Conservation (phyloP, 2,797 vertebrate species). For the Notamacropus eugenii region DNA sequence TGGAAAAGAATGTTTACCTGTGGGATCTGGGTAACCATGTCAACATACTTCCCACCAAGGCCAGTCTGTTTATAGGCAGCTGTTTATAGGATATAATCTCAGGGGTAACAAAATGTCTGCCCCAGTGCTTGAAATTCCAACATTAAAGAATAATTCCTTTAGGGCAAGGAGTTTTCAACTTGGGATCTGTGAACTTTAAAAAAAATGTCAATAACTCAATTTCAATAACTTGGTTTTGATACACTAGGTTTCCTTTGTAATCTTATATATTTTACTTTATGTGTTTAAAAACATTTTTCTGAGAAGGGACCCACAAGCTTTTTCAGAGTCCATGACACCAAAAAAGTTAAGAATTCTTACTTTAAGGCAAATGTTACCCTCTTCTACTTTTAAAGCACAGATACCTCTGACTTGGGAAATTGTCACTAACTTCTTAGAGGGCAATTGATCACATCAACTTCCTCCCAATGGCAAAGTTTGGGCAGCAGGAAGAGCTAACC, state of each 20-base stretch:
- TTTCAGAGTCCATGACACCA: not conserved
- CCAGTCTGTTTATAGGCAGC: conserved; percentile 50
- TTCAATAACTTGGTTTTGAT: not conserved
- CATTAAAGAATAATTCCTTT: conserved; percentile 7
- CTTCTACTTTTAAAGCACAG: not conserved
- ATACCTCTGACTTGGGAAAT: not conserved
- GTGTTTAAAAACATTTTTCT: not conserved
- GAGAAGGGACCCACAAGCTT: not conserved
- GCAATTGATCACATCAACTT: not conserved
- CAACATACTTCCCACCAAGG: conserved; percentile 33
- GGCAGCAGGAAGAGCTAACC: not conserved
- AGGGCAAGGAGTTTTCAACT: not conserved
- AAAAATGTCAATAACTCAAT: not conserved
- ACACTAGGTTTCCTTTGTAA: not conserved
- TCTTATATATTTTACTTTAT: not conserved
- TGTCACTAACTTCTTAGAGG: not conserved
- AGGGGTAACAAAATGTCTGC: conserved; percentile 4
- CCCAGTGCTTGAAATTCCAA: conserved; percentile 28
- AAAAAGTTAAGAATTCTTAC: not conserved
- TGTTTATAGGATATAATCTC: conserved; percentile 37
- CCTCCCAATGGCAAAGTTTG: not conserved
- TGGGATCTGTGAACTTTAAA: not conserved
- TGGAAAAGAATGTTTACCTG: conserved; percentile 55
- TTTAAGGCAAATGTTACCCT: not conserved
- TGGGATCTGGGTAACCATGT: conserved; percentile 43